Conservation (phyloP, 2,113 vertebrate species). For the Mesocricetus auratus region DNA sequence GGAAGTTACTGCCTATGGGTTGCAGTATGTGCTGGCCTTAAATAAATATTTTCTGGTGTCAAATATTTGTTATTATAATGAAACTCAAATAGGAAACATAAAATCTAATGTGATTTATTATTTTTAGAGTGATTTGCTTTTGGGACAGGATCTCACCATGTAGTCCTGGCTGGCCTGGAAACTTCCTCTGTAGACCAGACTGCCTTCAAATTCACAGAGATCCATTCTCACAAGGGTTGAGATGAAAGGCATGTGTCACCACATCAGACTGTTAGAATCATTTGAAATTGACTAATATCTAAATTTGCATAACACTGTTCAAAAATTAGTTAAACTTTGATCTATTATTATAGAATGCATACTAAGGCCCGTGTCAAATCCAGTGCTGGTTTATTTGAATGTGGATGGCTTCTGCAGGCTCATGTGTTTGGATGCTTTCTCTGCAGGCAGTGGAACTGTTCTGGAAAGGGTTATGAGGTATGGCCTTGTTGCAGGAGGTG, state of each 20-base stretch:
- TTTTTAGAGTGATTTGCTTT: background rate
- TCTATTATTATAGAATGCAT: background rate
- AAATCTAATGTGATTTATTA: background rate
- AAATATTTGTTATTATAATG: background rate
- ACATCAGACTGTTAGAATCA: background rate
- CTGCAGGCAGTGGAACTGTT: background rate
- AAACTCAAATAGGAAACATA: background rate
- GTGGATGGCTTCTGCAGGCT: background rate
- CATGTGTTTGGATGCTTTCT: background rate
- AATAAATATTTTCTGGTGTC: background rate
- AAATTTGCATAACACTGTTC: background rate
- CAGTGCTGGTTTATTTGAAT: background rate
- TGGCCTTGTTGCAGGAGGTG: background rate
- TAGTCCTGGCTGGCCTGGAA: background rate
- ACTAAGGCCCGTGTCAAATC: accelerated
- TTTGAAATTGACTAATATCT: background rate
- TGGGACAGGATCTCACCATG: background rate
- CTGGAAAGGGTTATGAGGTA: background rate
- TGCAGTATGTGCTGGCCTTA: background rate
- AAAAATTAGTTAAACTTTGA: background rate
- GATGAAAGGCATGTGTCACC: background rate
- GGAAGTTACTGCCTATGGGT: background rate
- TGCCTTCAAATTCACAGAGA: background rate
- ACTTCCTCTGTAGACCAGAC: background rate
- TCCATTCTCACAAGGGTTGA: background rate